phyloP scores from a whole-genome alignment of 1,140 invertebrate genomes.

The Nasonia giraulti region DNA sequence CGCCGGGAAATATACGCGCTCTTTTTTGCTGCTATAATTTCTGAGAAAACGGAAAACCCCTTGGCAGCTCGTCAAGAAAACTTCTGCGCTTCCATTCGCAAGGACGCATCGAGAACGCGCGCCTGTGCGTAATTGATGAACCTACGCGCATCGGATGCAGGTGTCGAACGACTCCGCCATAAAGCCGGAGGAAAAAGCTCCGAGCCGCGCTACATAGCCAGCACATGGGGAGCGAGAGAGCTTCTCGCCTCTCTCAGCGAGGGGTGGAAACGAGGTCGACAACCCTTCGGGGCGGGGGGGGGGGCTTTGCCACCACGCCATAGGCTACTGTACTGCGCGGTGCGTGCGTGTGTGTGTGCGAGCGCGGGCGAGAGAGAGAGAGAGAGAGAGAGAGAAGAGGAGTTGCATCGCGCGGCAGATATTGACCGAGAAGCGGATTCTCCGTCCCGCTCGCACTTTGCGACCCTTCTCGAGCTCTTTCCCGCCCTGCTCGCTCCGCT shows the following conservation, averaged over 20 bases:
- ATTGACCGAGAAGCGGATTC: slow-evolving; percentile 62
- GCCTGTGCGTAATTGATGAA: no score
- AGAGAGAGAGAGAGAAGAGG: slow-evolving; percentile 22
- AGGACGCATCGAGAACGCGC: no score
- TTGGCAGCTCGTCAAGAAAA: no score
- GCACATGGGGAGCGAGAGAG: slow-evolving; percentile 23
- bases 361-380: slow-evolving; percentile 39
- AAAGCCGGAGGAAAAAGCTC: background rate
- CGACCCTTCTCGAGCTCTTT: background rate
- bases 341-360: slow-evolving; percentile 5
- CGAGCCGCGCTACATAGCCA: no score
- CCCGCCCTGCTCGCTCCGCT: no score
- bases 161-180: background rate
- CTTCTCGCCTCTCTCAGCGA: background rate
- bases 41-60: no score
- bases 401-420: slow-evolving; percentile 39
- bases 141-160: no score
- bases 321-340: slow-evolving; percentile 12
- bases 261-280: slow-evolving; percentile 60
- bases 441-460: background rate
- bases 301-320: background rate
- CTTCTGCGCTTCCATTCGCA: no score
- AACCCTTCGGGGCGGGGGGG: no score
- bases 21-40: no score
- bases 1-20: no score